These are phyloP conservation scores for Dolichotis patagonum DNA, from an alignment of 2,113 vertebrate species.

Conservation along the genomic window DNA sequence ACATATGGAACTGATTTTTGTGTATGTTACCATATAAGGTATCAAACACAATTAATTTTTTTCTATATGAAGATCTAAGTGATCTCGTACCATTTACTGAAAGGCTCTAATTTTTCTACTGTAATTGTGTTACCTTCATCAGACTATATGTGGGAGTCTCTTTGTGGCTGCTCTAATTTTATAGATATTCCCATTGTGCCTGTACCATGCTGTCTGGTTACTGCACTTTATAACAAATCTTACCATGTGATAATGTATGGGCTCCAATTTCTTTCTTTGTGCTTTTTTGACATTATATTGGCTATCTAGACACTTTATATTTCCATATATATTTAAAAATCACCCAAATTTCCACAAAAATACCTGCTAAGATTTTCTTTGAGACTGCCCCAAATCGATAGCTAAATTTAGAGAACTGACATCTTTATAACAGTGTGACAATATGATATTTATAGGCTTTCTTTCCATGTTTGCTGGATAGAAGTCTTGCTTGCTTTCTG, in stretches of 20 bases:
- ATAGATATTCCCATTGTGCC: not conserved
- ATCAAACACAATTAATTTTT: not conserved
- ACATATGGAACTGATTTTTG: not conserved
- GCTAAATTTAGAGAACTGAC: slow-evolving; percentile 35
- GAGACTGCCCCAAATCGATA: slow-evolving; percentile 31
- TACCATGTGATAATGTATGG: not conserved
- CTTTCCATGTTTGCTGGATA: not conserved
- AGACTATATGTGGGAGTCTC: not conserved
- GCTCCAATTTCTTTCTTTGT: not conserved
- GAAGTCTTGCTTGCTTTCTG: not conserved
- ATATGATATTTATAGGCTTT: not conserved
- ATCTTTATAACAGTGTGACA: not conserved
- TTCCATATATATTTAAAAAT: slow-evolving; percentile 47
- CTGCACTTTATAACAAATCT: not conserved
- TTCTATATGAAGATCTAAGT: not conserved
- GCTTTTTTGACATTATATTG: not conserved
- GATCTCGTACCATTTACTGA: not conserved
- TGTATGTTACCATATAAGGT: not conserved
- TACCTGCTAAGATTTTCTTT: slow-evolving; percentile 1
- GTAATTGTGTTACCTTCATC: not conserved
- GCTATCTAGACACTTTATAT: not conserved
- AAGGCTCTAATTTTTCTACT: slow-evolving; percentile 8
- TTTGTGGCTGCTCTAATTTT: not conserved
- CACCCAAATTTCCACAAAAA: slow-evolving; percentile 50
- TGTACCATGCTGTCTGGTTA: not conserved